Conservation (phyloP, 2,797 vertebrate genomes). For the Clarias pachynema region DNA sequence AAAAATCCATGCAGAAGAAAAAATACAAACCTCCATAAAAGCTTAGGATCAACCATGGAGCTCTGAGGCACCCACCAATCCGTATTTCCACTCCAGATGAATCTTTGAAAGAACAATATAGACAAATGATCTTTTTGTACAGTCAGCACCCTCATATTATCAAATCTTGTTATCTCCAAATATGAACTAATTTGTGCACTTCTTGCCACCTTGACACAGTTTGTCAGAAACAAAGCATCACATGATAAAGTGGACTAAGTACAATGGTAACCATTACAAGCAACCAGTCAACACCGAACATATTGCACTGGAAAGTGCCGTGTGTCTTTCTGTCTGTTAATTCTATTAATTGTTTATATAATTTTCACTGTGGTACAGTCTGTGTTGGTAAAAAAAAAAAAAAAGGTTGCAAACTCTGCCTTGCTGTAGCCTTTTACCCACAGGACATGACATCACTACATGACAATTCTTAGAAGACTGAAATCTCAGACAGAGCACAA, state of each 20-base stretch:
- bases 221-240: background rate
- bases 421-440: background rate
- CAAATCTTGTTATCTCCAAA: background rate
- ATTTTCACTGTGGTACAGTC: background rate
- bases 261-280: background rate
- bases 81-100: background rate
- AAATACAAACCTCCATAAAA: background rate
- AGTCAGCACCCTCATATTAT: background rate
- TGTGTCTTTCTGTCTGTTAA: background rate
- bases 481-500: background rate
- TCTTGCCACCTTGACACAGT: background rate
- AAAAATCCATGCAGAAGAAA: background rate
- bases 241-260: background rate
- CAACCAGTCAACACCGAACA: background rate
- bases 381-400: background rate
- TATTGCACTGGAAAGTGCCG: background rate
- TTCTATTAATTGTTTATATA: background rate
- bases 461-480: slow-evolving; percentile 6
- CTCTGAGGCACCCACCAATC: background rate
- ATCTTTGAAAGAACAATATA: background rate
- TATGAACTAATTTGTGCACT: background rate
- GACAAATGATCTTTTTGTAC: background rate
- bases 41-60: background rate
- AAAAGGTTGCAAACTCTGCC: background rate
- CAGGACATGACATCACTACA: background rate